A percentile compares a stretch with the other conserved stretches of the same genome.
These are phyloP conservation scores for Drosophila engyochracea DNA, from an alignment of 2,888 invertebrate species.

Conservation along the genomic window DNA sequence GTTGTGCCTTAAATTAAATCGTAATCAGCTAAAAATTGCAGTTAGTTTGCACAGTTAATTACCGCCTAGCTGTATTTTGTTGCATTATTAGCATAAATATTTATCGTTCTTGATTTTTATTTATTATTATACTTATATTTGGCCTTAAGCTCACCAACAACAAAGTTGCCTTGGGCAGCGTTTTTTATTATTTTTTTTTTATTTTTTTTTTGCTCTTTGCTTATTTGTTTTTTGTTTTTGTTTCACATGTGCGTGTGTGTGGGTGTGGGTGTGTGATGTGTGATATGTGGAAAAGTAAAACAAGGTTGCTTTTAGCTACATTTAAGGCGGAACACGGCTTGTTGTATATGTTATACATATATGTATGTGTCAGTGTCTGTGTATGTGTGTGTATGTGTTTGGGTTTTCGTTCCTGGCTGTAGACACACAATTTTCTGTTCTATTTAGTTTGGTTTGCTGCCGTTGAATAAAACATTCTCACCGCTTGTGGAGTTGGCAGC, in stretches of 20 bases:
- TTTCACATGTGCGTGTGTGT: conserved; percentile 24
- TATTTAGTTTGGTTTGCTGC: conserved; percentile 81
- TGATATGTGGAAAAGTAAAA: conserved; percentile 35
- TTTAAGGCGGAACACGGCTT: conserved; percentile 42
- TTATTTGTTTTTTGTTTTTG: conserved; percentile 36
- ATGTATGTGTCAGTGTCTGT: conserved; percentile 23
- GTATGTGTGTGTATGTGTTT: conserved; percentile 18
- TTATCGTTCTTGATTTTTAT: conserved; percentile 44
- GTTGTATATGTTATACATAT: conserved; percentile 27
- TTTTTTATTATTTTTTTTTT: conserved; percentile 36
- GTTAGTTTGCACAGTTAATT: conserved; percentile 9
- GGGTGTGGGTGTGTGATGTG: conserved; percentile 16
- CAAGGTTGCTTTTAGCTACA: conserved; percentile 40
- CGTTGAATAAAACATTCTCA: conserved; percentile 83
- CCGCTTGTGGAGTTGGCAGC: conserved; percentile 70
- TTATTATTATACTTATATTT: conserved; percentile 52
- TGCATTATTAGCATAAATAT: conserved; percentile 66
- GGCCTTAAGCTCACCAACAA: conserved; percentile 26
- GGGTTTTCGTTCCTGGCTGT: conserved; percentile 37
- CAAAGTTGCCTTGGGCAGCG: conserved; percentile 26
- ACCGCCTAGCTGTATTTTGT: conserved; percentile 17
- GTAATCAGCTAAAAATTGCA: conserved; percentile 11
- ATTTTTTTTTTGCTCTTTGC: conserved; percentile 34
- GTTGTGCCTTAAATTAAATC: conserved; percentile 38
- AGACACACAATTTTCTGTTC: conserved; percentile 77